These are phyloP conservation scores for Entelurus aequoreus DNA, from an alignment of 2,113 vertebrate species.

Conservation along the genomic window DNA sequence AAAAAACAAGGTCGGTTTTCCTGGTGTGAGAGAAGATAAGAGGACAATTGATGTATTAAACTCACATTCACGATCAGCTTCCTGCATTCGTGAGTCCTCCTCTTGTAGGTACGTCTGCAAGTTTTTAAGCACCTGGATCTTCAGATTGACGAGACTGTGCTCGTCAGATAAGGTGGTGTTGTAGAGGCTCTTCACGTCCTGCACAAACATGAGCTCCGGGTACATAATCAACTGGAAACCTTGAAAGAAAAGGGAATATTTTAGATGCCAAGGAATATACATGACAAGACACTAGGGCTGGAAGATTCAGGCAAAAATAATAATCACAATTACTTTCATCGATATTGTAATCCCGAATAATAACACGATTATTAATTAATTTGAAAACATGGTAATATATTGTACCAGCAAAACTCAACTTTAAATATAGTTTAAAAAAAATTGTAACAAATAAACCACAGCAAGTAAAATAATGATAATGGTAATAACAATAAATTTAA, in stretches of 20 bases:
- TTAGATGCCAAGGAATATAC: neutral
- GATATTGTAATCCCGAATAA: too few species aligned
- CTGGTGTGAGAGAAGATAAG: neutral
- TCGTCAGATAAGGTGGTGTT: conserved; percentile 89
- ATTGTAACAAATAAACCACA: too few species aligned
- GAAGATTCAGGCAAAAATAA: too few species aligned
- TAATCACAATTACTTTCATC: too few species aligned
- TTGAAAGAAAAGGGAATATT: conserved; percentile 41
- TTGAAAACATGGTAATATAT: too few species aligned
- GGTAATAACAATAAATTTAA: too few species aligned
- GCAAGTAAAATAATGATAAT: too few species aligned
- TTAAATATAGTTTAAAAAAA: too few species aligned
- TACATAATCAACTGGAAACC: conserved; percentile 98
- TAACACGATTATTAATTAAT: too few species aligned
- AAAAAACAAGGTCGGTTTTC: neutral
- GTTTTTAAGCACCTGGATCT: conserved; percentile 97
- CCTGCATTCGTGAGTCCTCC: conserved; percentile 96
- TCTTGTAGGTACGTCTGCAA: conserved; percentile 97
- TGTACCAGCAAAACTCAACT: too few species aligned
- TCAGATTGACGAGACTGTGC: conserved; percentile 81
- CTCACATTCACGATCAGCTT: conserved; percentile 95
- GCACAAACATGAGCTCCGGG: conserved; percentile 92
- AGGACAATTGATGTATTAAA: conserved; percentile 18
- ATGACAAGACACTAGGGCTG: neutral
- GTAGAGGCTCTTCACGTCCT: conserved; percentile 93